Base-by-base conservation (phyloP, 2,113 vertebrate genomes). In the Phasianus colchicus region DNA sequence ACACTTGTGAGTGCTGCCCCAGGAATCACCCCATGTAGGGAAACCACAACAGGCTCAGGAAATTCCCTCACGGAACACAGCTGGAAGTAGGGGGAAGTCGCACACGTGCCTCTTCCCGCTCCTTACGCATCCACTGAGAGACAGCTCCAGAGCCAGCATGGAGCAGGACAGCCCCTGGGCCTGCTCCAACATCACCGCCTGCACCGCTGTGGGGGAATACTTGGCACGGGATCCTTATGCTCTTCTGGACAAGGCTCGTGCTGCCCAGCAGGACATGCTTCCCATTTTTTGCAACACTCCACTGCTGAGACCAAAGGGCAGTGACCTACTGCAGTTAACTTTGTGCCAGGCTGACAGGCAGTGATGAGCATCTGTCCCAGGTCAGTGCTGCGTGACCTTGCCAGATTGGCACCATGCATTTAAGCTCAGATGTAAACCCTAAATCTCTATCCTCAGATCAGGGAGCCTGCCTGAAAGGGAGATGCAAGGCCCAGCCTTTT, bases 21-120 rank as follows among this genome's bases (percentile, higher is more conserved):
- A 64, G 76, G 86, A 94, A 22, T 74, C 83, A 90, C 72, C 64
- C 80, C 30, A 52, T 9, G 57, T 67, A 81, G 73, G 73, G 80
- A 91, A 90, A 78, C 52, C 83, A 78, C 57, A 95, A 86, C 75
- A 83, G 42, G 38, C 42, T 95, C 85, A 90, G 86, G 88, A 96
- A 95, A 95, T 74, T 75, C 95, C 95, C 93, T 75, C 80, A 32
- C 0, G 38, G 80, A 80, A 94, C 91, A 81, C 30, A 92, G 76
- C 76, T 93, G 80, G 95, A 93, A 94, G 76, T 2, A 2, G 24
- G n/a, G 40, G 52, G 42, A 86, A 90, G 25, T 57, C 77, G 55
- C 61, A 89, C 47, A 80, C 27, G 11, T 90, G 83, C 72, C 88
- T 74, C 69, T 94, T 86, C 76, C 60, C 52, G 7, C 45, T 93